Evolutionary conservation across 1,140 invertebrate species (phyloP), one percentile per base, ranked within the genome.

Genomic region (Aplysia californica): DNA sequence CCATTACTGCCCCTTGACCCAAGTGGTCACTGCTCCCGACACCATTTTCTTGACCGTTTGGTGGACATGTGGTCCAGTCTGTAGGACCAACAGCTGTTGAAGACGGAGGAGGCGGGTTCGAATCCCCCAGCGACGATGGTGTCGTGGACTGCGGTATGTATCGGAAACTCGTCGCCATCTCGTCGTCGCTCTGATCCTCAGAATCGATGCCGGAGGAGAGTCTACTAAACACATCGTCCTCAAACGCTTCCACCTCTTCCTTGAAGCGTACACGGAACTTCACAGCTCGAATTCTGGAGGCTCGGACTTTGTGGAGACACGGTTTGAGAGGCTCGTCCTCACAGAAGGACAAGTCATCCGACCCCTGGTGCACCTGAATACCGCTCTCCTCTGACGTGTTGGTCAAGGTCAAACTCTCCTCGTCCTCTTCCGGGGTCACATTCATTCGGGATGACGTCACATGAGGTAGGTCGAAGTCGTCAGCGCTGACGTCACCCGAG

Each of bases 351-450:
- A 21, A 35, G 23, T 73, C 70, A 1, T 73, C 70, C 4, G 68
- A 70, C 1, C 35, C 35, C n/a, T 73, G 55, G 26, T 58, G 50
- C 68, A 71, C 39, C 33, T 61, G 55, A 18, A 73, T 73, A 10
- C 70, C 70, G 31, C 70, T 73, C 36, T 73, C 70, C 21, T 73
- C 70, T 26, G 70, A 73, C 1, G 58, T 59, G 56, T 38, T 73
- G 33, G 70, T 73, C 2, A 61, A 26, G 18, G 56, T 39, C 2
- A 73, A 36, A 23, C 70, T 73, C 21, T 59, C 56, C 33, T 61
- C 56, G 38, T 73, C 70, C 21, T 73, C 70, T 26, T 73, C 68
- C 38, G 2, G 38, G 0, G 41, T 50, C 20, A 3, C 15, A 2
- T 31, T 4, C 5, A 41, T 31, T 33, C 41, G 18, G 3, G 44